Evolutionary conservation across 2,888 invertebrate species (phyloP).

Genomic region (Volucella inanis): DNA sequence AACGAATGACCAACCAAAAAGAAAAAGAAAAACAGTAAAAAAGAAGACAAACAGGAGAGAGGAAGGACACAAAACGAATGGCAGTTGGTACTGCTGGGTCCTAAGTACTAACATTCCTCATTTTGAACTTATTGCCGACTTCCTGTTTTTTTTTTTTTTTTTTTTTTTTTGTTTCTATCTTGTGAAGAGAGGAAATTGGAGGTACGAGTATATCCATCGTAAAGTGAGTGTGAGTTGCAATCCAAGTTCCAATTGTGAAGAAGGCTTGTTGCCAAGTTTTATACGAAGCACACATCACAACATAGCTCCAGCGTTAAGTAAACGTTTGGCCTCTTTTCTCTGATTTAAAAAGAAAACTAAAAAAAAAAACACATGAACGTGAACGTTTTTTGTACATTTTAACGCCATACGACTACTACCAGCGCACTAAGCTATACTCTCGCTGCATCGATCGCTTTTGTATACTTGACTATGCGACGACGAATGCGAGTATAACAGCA

Average conservation of each 20-base stretch:
- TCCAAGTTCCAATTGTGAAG: constrained; percentile 32
- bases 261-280: constrained; percentile 71
- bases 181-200: constrained; percentile 37
- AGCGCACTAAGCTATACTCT: constrained; percentile 24
- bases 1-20: constrained; percentile 16
- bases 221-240: constrained; percentile 6
- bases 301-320: constrained; percentile 38
- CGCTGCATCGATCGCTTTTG: constrained; percentile 29
- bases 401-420: constrained; percentile 40
- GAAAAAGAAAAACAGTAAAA: neutral
- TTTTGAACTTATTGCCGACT: constrained; percentile 63
- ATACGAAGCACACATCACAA: neutral
- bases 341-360: constrained; percentile 37
- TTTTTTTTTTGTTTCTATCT: constrained; percentile 10
- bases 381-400: constrained; percentile 35
- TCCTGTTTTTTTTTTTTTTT: constrained; percentile 60
- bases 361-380: constrained; percentile 19
- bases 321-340: constrained; percentile 68
- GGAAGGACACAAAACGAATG: constrained; percentile 55
- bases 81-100: constrained; percentile 66
- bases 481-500: neutral
- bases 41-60: constrained; percentile 45
- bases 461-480: constrained; percentile 18
- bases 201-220: constrained; percentile 21
- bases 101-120: constrained; percentile 69